phyloP scores from a whole-genome alignment of 2,888 invertebrate species.

The Cataglyphis altisquamis region DNA sequence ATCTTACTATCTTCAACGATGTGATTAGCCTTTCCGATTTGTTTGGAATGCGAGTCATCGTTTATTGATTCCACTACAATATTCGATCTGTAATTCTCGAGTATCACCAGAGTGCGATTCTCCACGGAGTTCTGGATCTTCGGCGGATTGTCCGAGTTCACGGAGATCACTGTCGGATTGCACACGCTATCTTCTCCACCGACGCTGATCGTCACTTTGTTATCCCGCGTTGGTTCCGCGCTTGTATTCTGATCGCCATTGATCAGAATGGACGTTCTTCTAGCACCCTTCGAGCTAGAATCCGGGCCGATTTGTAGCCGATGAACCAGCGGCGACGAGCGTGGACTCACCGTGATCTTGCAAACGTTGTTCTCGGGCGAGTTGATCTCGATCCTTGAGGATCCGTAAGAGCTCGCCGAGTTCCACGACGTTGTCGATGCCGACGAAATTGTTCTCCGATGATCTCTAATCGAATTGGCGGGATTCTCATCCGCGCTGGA shows the following conservation, averaged over 20 bases:
- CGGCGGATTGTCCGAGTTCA: constrained; percentile 78
- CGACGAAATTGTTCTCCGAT: constrained; percentile 54
- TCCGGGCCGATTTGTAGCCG: constrained; percentile 81
- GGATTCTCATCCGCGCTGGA: constrained; percentile 57
- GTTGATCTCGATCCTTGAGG: constrained; percentile 78
- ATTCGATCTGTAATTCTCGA: constrained; percentile 84
- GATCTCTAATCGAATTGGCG: constrained; percentile 25
- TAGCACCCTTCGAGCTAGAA: constrained; percentile 87
- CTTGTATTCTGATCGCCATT: constrained; percentile 76
- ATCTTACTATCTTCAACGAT: neutral
- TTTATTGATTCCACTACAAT: constrained; percentile 79
- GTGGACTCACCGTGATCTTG: constrained; percentile 83
- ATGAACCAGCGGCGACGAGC: constrained; percentile 82
- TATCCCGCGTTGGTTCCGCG: constrained; percentile 74
- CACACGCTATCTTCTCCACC: constrained; percentile 84
- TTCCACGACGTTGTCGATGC: constrained; percentile 62
- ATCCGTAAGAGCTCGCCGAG: constrained; percentile 48
- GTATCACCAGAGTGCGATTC: constrained; percentile 84
- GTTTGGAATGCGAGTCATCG: constrained; percentile 38
- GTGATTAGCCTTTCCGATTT: neutral
- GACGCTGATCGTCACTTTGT: constrained; percentile 87
- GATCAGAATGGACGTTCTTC: constrained; percentile 89
- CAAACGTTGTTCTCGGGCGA: constrained; percentile 80
- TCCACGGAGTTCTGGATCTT: constrained; percentile 79
- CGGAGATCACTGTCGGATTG: constrained; percentile 84